Base-by-base conservation (phyloP, 2,888 invertebrate genomes). In the Hoplodrina ambigua region DNA sequence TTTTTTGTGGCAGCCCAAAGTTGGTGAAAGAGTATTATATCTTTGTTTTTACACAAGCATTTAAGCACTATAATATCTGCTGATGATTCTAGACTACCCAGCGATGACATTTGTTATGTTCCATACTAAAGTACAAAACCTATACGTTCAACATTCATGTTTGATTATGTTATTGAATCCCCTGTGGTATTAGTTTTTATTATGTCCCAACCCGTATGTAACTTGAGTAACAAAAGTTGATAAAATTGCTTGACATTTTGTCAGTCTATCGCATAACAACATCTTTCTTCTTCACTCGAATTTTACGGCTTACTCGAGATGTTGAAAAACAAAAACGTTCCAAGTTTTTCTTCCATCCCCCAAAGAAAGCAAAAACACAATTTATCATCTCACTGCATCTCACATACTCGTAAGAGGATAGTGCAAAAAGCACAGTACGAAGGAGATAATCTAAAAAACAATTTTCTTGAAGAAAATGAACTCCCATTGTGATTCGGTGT, bases 391-490 rank as follows among this genome's bases (percentile, higher is more conserved):
- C 55, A 11, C 44, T 73, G 58, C 70, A 80, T 77, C 64, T 56
- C 66, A 83, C 78, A 75, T 64, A 61, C 64, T 72, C 63, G 37
- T 77, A 63, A 74, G 55, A 75, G 8, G 59, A 72, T 70, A 72
- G 63, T 62, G 71, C 60, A 73, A 81, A 82, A 75, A 69, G 61
- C 49, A 19, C 69, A 74, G 10, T 30, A 63, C 54, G 58, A 33
- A 25, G 55, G 50, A 66, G 74, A 83, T 84, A 72, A 82, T 82
- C 75, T 69, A 56, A 61, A 72, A 82, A 80, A 84, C 80, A 84
- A 82, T 83, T 84, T 83, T 78, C 76, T 66, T 46, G 57, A 78
- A 80, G 84, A 83, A 78, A 79, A 80, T 82, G 78, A 65, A 80
- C 67, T 80, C 63, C 60, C 66, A 82, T 71, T 68, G 76, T 80